Base-by-base conservation (phyloP, 1,140 invertebrate genomes). In the Drosophila novamexicana region DNA sequence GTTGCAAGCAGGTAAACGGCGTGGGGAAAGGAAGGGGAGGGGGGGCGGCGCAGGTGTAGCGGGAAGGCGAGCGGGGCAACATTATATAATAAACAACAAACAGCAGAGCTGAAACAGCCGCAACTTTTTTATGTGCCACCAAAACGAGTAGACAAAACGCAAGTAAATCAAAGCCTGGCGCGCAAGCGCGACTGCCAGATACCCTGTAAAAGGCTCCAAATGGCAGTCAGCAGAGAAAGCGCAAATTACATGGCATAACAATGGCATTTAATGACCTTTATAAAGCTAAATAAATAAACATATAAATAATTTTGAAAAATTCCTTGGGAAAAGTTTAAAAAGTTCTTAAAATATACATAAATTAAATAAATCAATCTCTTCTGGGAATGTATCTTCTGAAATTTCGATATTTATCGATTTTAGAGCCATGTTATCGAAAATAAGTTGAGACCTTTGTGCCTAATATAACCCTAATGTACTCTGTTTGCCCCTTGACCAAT, bases 61-160 rank as follows among this genome's bases (percentile, higher is more conserved):
- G 3, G 29, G 2, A 9, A 4, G 36, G 16, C 36, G 7, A 37
- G 2, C 10, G 16, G 42, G 7, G 32, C 52, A 44, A 61, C 34
- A 56, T 73, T 73, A 73, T 73, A 73, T 73, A 73, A 73, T 53
- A 29, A 50, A 16, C 57, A 45, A n/a, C 53, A 36, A 45, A n/a
- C 53, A 36, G 52, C 29, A 40, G 42, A 53, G 22, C 45, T 39
- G 14, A n/a, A 45, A 39, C 47, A 18, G 54, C 32, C 2, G 22
- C 18, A 54, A 34, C 10, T 40, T 22, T 57, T 57, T 32, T 34
- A 32, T 50, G 49, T 34, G 29, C 47, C 53, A 56, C 18, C 34
- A 40, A 39, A 29, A 57, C 12, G 16, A 32, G 10, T 12, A 34
- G 10, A 40, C 1, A 9, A 57, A 42, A 57, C n/a, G 22, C 7